A percentile compares a stretch with the other conserved stretches of the same genome.
Evolutionary conservation across 2,113 vertebrate species (phyloP).

Genomic region (Strix aluco): DNA sequence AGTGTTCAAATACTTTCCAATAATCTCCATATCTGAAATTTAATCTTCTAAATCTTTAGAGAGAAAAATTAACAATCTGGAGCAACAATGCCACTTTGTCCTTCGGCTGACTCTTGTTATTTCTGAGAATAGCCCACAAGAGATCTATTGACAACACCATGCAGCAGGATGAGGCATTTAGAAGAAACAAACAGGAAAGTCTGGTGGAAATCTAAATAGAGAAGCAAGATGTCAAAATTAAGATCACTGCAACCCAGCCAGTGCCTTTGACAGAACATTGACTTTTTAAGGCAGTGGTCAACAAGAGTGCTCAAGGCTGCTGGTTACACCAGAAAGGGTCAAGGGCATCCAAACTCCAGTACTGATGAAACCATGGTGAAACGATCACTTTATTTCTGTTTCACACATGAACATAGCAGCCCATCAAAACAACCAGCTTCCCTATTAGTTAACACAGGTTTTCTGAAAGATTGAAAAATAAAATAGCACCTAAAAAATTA

Average conservation of each 20-base stretch:
- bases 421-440: not conserved
- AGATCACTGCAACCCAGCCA: not conserved
- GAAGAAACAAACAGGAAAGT: not conserved
- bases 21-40: slow-evolving; percentile 1
- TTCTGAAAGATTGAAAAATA: not conserved
- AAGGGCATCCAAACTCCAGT: not conserved
- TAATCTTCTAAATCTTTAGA: not conserved
- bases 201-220: not conserved
- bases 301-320: not conserved
- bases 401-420: accelerated
- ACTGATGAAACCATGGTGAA: not conserved
- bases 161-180: not conserved
- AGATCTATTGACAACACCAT: not conserved
- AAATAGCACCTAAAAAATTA: not conserved
- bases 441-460: not conserved
- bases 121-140: not conserved
- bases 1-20: not conserved
- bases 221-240: not conserved
- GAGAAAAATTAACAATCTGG: not conserved
- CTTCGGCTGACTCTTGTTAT: not conserved
- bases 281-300: not conserved
- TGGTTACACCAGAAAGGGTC: not conserved
- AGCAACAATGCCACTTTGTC: not conserved
- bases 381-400: not conserved
- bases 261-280: not conserved